phyloP scores from a whole-genome alignment of 2,888 invertebrate species.

The Eretmocerus hayati region DNA sequence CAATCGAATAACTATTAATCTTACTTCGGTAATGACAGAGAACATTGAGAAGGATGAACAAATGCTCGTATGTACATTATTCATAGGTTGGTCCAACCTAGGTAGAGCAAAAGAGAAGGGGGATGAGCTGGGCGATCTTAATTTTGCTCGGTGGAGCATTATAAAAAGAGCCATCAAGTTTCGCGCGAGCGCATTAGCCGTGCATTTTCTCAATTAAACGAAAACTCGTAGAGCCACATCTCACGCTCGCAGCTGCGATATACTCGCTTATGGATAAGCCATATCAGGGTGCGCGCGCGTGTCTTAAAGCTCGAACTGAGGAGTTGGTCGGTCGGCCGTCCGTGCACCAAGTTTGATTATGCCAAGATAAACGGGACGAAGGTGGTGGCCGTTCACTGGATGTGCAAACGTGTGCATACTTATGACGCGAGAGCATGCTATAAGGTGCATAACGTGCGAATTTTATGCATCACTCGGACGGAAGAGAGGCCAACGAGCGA shows the following conservation, averaged over 20 bases:
- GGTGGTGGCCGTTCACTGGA: too few species aligned
- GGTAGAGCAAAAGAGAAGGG: too few species aligned
- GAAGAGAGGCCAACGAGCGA: neutral
- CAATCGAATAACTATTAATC: too few species aligned
- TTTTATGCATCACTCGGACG: neutral
- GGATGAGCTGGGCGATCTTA: neutral
- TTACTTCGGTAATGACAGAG: too few species aligned
- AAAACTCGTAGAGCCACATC: too few species aligned
- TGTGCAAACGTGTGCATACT: too few species aligned
- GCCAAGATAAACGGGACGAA: slow-evolving; percentile 2
- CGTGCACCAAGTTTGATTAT: slow-evolving; percentile 8
- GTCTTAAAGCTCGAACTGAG: too few species aligned
- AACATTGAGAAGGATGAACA: too few species aligned
- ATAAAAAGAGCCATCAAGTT: slow-evolving; percentile 14
- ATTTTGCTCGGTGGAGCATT: slow-evolving; percentile 5
- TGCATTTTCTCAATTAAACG: slow-evolving; percentile 17
- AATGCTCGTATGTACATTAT: too few species aligned
- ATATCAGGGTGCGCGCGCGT: neutral
- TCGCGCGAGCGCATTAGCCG: slow-evolving; percentile 2
- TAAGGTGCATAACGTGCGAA: too few species aligned
- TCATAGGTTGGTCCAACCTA: too few species aligned
- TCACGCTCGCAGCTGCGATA: neutral
- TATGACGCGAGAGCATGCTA: neutral
- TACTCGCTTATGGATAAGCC: neutral
- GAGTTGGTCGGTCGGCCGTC: neutral